Percentiles rank a stretch among this genome's conserved stretches.
Evolutionary conservation across 2,797 vertebrate genomes (phyloP).

Genomic region (Orestias chungarensis): DNA sequence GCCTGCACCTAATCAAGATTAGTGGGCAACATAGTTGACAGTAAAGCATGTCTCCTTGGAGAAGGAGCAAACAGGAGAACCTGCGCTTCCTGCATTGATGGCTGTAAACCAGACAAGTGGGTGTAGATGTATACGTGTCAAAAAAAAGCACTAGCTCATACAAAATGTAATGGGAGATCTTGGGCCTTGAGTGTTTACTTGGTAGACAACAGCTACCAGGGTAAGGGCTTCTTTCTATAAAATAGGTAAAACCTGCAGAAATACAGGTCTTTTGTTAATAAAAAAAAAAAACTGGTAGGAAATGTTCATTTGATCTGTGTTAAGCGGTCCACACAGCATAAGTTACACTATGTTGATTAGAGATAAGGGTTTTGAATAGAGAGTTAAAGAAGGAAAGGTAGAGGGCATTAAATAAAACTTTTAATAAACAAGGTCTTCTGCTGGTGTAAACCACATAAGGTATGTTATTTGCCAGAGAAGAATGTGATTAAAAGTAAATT

Average conservation of each 20-base stretch:
- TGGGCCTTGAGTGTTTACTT: neutral
- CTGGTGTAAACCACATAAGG: neutral
- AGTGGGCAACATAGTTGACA: neutral
- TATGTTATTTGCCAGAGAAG: neutral
- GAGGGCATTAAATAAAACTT: conserved; percentile 5
- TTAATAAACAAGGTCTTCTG: neutral
- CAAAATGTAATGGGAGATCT: neutral
- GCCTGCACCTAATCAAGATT: neutral
- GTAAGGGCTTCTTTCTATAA: neutral
- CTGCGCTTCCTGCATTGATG: neutral
- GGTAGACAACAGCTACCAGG: neutral
- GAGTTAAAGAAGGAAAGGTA: neutral
- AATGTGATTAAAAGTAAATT: conserved; percentile 12
- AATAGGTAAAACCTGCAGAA: neutral
- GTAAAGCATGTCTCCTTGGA: neutral
- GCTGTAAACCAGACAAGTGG: neutral
- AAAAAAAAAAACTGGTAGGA: neutral
- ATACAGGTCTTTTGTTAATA: neutral
- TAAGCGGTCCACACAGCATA: too few species aligned
- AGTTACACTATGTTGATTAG: neutral
- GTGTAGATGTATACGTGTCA: neutral
- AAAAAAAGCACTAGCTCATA: neutral
- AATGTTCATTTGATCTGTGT: neutral
- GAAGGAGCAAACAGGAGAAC: neutral
- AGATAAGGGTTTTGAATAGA: neutral